Evolutionary conservation across 2,113 vertebrate species (phyloP).

Genomic region (Grantiella picta): DNA sequence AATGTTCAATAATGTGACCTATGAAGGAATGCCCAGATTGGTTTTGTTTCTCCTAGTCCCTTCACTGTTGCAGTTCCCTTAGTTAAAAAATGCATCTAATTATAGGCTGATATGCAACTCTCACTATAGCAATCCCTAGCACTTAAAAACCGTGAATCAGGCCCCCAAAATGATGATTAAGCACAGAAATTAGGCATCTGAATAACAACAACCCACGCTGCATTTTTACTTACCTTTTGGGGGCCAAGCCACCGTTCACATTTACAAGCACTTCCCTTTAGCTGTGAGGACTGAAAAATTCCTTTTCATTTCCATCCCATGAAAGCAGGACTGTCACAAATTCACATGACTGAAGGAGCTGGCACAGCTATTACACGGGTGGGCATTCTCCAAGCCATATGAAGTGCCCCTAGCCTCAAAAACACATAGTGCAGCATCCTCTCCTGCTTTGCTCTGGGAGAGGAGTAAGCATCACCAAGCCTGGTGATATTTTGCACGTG

Average conservation of each 20-base stretch:
- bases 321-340: neutral
- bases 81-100: neutral
- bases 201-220: neutral
- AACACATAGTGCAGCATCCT: neutral
- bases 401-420: neutral
- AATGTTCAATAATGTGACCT: neutral
- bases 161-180: neutral
- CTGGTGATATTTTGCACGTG: neutral
- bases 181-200: neutral
- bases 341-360: neutral
- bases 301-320: neutral
- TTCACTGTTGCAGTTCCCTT: neutral
- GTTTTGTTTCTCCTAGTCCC: slow-evolving; percentile 13
- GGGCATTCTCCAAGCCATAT: neutral
- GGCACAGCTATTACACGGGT: neutral
- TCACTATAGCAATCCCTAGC: neutral
- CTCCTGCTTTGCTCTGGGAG: neutral
- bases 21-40: neutral
- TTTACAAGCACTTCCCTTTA: neutral
- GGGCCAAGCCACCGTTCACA: neutral
- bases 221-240: neutral
- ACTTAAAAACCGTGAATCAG: slow-evolving; percentile 6
- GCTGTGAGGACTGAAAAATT: neutral
- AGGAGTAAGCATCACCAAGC: neutral
- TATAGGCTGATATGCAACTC: neutral